Evolutionary conservation across 2,797 vertebrate genomes (phyloP), one percentile per base, ranked within the genome.

Genomic region (Coregonus sp.): DNA sequence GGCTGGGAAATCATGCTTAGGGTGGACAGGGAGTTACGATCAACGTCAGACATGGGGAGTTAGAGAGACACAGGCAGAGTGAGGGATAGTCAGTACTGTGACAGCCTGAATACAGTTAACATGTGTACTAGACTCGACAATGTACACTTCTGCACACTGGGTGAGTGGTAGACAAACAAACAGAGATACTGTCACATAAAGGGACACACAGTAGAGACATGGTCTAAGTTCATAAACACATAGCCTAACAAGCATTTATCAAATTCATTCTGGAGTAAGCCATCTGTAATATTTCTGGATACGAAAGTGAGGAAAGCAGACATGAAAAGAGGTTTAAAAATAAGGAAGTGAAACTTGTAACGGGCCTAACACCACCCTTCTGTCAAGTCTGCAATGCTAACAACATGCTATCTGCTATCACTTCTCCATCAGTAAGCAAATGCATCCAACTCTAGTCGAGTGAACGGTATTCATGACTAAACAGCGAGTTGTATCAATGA

Each of bases 321-420:
- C 11, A 69, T 47, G 29, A 20, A 40, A 40, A 47, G 31, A 18
- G 18, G 67, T 40, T 40, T 37, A 40, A 69, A 69, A 63, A 63
- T 29, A 63, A 37, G 77, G 82, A 90, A 85, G 79, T 82, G 74
- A 88, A 81, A 85, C 51, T 74, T 33, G 6, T 25, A 37, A 66
- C 54, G 51, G 63, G 54, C 52, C 52, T 52, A 37, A 59, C 47
- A 37, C n/a, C 76, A 63, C 63, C 59, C 69, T 18, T 74, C 72
- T 47, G 59, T 63, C 6, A 63, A 29, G 1, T 66, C 2, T 5
- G 29, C 9, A 0, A 29, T 67, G 11, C 25, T 25, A 63, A 25
- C n/a, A 63, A 63, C 59, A 63, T 25, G 59, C 59, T 63, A 63
- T 16, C 20, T 9, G 7, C 20, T 25, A 18, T 63, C 59, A 29